Conservation (phyloP, 1,140 invertebrate genomes). For the Coptotermes formosanus region DNA sequence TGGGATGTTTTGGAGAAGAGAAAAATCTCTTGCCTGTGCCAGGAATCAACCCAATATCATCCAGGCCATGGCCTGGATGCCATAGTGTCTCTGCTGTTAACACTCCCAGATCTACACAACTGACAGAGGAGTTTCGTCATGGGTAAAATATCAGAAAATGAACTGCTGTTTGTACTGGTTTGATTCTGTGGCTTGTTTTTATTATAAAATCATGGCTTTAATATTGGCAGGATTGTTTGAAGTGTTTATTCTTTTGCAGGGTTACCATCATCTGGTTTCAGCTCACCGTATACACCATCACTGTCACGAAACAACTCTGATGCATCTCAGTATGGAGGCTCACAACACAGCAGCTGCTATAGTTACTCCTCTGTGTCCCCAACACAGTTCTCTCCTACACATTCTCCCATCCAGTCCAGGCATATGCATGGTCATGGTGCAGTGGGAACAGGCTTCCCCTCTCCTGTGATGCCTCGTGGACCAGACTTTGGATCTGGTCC, state of each 20-base stretch:
- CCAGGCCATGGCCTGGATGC: no score
- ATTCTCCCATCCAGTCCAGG: constrained; percentile 68
- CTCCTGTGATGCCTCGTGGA: constrained; percentile 37
- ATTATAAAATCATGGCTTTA: neutral
- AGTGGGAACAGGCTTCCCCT: constrained; percentile 39
- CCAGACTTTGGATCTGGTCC: constrained; percentile 21
- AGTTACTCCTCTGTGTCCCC: constrained; percentile 65
- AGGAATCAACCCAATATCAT: no score
- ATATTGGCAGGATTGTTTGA: neutral
- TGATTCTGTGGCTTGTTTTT: neutral
- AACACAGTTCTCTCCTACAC: constrained; percentile 68
- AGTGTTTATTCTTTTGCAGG: neutral
- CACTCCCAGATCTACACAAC: no score
- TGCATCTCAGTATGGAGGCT: constrained; percentile 64
- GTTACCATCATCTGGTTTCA: constrained; percentile 38
- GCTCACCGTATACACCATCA: constrained; percentile 63
- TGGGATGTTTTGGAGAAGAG: no score
- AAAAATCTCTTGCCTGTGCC: no score
- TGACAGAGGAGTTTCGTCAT: no score
- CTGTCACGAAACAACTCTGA: constrained; percentile 87
- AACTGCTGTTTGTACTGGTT: no score
- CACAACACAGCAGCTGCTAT: constrained; percentile 69
- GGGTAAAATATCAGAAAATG: no score
- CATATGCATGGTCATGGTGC: constrained; percentile 25
- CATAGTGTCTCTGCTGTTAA: no score